Evolutionary conservation across 2,113 vertebrate species (phyloP), one percentile per base, ranked within the genome.

Genomic region (Uria lomvia): DNA sequence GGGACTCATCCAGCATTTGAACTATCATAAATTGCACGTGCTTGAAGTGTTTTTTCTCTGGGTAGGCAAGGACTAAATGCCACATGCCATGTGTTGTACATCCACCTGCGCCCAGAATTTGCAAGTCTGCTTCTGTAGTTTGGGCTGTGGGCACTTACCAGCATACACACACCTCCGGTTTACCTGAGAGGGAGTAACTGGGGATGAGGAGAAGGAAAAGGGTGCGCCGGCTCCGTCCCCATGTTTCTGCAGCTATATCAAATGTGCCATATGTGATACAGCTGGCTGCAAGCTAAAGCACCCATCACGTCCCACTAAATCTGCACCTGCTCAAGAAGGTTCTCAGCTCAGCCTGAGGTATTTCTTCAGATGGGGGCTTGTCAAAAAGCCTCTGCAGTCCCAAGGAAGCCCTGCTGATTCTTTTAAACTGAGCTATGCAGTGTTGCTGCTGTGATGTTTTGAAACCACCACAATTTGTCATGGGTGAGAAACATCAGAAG

Each of bases 71-170:
- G 42, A 40, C 36, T 53, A 13, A 32, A 36, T 1, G 5, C 18
- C 30, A 16, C 6, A 5, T 12, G 10, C 3, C 7, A 23, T 27
- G 17, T 47, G 18, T 5, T 70, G 24, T 20, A 18, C 3, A 1
- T 34, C 75, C 22, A 4, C 34, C 58, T 40, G 2, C 15, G 8
- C 42, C 55, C 65, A 27, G 53, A 65, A 22, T 45, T 62, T 58
- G 21, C 30, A 74, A 80, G 27, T 23, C 68, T 85, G n/a, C 23
- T 47, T 77, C 55, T 74, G 34, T 67, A 70, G 60, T 11, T 62
- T 49, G 47, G 77, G 30, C 23, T 73, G 58, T 70, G 49, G 34
- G 27, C 4, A 4, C 30, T 92, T 56, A 15, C 15, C 55, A 62
- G n/a, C 38, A 47, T 1, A 85, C 56, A 30, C 40, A 65, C 68